phyloP scores from a whole-genome alignment of 2,888 invertebrate genomes.

The Heterodera filipjevi region DNA sequence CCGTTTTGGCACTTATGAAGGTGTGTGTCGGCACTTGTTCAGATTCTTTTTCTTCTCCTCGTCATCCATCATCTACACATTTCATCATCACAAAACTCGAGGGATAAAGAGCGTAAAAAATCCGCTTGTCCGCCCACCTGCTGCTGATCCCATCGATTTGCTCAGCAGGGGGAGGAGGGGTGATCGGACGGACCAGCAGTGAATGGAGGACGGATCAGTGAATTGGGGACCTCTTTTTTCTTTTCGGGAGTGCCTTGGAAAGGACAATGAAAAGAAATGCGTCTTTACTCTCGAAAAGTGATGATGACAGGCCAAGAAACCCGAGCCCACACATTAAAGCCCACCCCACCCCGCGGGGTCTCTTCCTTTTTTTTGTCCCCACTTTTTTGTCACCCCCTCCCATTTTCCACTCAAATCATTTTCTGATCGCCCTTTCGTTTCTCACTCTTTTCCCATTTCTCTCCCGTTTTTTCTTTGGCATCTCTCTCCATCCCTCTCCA shows the following conservation, averaged over 20 bases:
- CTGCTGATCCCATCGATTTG: not conserved
- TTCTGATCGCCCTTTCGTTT: too few species aligned
- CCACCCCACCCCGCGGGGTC: not conserved
- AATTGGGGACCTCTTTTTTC: not conserved
- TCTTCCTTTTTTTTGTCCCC: not conserved
- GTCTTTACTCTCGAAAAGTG: not conserved
- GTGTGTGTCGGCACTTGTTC: too few species aligned
- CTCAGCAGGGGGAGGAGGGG: not conserved
- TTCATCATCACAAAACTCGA: not conserved
- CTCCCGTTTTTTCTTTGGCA: too few species aligned
- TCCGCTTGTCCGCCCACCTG: not conserved
- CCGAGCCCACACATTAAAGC: not conserved
- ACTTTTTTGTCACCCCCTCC: too few species aligned
- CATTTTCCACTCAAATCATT: too few species aligned
- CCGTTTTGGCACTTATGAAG: too few species aligned
- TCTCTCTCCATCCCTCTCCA: too few species aligned
- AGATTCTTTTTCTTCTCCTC: not conserved
- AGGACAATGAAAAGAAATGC: not conserved
- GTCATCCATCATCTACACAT: not conserved
- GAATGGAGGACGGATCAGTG: too few species aligned
- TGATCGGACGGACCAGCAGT: not conserved
- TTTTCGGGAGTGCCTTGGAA: not conserved
- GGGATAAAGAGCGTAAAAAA: not conserved
- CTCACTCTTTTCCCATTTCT: too few species aligned
- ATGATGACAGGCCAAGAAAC: not conserved